phyloP scores from a whole-genome alignment of 1,140 invertebrate species.

The Scylla paramamosain region DNA sequence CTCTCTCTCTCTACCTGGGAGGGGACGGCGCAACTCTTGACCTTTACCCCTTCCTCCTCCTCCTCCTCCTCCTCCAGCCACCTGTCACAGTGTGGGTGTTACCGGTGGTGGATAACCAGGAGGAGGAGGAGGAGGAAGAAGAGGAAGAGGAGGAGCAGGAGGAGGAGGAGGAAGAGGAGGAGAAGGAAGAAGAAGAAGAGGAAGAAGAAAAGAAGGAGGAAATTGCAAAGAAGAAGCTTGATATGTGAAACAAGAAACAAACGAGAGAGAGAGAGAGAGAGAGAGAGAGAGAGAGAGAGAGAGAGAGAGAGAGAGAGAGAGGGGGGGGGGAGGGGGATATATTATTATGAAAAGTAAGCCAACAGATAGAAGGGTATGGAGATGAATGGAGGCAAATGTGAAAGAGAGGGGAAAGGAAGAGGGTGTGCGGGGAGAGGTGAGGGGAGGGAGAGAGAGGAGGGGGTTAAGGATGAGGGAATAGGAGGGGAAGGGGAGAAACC shows the following conservation, averaged over 20 bases:
- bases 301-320: slow-evolving; percentile 42
- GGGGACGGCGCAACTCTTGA: neutral
- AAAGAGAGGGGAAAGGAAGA: neutral
- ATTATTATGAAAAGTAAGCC: neutral
- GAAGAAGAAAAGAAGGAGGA: neutral
- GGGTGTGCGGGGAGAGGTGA: neutral
- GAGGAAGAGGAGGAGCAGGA: neutral
- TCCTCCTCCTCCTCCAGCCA: neutral
- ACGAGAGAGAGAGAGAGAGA: neutral
- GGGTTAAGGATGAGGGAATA: neutral
- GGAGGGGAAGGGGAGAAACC: neutral
- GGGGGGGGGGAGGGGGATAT: neutral
- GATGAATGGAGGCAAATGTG: neutral
- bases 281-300: slow-evolving; percentile 47
- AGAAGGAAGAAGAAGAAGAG: neutral
- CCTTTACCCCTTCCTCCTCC: slow-evolving; percentile 16
- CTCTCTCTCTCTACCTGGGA: neutral
- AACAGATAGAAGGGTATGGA: neutral
- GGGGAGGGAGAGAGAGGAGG: neutral
- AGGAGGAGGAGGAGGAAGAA: neutral
- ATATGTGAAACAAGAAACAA: neutral
- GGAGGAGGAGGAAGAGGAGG: neutral
- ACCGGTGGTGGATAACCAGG: neutral
- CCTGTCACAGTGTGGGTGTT: neutral
- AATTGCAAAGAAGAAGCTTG: neutral